These are phyloP conservation scores for Palaemon carinicauda DNA, from an alignment of 1,140 invertebrate genomes.

Conservation along the genomic window DNA sequence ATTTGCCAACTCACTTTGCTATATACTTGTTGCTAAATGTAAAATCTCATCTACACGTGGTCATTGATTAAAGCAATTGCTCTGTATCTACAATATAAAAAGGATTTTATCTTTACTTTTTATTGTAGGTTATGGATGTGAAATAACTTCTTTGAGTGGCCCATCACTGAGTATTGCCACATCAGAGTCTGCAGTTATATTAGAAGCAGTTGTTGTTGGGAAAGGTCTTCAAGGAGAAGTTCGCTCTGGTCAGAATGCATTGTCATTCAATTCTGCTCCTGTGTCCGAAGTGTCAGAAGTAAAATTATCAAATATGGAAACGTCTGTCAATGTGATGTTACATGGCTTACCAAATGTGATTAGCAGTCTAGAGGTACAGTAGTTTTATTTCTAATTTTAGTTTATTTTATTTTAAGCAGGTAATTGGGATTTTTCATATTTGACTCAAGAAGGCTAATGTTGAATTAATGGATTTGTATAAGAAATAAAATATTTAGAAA, in stretches of 20 bases:
- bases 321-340: background rate
- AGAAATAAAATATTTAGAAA: no score
- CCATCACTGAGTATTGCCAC: conserved; percentile 9
- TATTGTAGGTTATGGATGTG: conserved; percentile 32
- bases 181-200: background rate
- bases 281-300: conserved; percentile 4
- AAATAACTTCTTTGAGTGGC: background rate
- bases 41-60: no score
- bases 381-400: background rate
- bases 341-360: conserved; percentile 15
- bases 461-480: no score
- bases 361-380: background rate
- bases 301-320: conserved; percentile 17
- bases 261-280: conserved; percentile 25
- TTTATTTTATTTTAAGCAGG: background rate
- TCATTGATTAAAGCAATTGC: no score
- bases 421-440: no score
- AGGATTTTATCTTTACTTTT: background rate
- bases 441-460: no score
- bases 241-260: background rate
- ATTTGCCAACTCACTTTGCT: no score
- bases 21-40: no score
- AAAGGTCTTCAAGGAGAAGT: conserved; percentile 10
- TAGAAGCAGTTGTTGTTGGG: conserved; percentile 9
- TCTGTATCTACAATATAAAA: background rate